Percentiles rank a stretch among this genome's conserved stretches.
Conservation (phyloP, 2,888 invertebrate species). For the Coleophora flavipennella region DNA sequence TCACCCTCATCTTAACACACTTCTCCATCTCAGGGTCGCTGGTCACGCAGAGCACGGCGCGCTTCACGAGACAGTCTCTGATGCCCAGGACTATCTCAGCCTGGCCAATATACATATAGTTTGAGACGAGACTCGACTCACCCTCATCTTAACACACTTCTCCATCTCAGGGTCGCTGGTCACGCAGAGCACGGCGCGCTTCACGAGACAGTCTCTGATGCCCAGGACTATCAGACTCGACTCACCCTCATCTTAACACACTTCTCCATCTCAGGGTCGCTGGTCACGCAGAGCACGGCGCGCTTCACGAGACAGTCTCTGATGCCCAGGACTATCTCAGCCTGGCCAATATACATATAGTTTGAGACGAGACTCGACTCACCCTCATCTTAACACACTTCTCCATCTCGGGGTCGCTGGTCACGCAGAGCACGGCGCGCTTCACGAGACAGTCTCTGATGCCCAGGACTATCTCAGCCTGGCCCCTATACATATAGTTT, state of each 20-base stretch:
- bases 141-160: conserved; percentile 94
- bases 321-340: conserved; percentile 81
- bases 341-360: no score
- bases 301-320: conserved; percentile 86
- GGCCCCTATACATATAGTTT: no score
- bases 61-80: conserved; percentile 85
- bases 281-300: conserved; percentile 93
- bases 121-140: no score
- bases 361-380: no score
- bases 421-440: conserved; percentile 90
- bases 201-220: conserved; percentile 87
- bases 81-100: conserved; percentile 81
- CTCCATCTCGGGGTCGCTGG: conserved; percentile 89
- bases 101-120: no score
- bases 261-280: conserved; percentile 90
- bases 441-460: conserved; percentile 88
- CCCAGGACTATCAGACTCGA: conserved; percentile 80
- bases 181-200: conserved; percentile 89
- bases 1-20: conserved; percentile 91
- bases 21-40: conserved; percentile 92
- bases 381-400: conserved; percentile 95
- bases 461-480: conserved; percentile 79
- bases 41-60: conserved; percentile 92
- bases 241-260: conserved; percentile 91
- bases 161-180: conserved; percentile 91